Conservation (phyloP, 2,113 vertebrate species). For the Pterocles orientalis region DNA sequence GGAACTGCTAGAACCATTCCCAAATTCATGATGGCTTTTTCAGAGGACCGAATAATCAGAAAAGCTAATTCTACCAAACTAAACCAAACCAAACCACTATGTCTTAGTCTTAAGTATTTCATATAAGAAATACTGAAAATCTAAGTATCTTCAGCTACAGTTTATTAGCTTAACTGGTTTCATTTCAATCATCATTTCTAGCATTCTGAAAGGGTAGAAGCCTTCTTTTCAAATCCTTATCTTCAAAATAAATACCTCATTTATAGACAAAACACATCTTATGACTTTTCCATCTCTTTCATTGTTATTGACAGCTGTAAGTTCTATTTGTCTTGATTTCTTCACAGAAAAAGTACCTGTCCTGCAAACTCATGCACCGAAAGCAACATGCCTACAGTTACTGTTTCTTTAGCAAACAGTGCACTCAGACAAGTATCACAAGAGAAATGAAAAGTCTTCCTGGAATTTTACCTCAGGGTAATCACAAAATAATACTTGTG, state of each 20-base stretch:
- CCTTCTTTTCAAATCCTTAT: neutral
- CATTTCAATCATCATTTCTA: neutral
- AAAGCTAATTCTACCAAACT: neutral
- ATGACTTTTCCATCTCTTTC: neutral
- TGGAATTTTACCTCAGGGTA: neutral
- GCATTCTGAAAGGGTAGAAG: neutral
- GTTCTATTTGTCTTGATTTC: neutral
- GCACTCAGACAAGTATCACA: neutral
- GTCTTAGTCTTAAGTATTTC: neutral
- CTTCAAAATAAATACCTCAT: neutral
- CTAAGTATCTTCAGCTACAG: neutral
- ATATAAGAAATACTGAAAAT: neutral
- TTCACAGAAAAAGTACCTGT: neutral
- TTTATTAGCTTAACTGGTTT: rapidly evolving
- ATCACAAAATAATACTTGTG: neutral
- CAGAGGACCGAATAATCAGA: neutral
- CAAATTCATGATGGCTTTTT: neutral
- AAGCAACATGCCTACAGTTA: neutral
- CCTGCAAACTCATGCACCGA: neutral
- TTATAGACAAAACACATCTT: neutral
- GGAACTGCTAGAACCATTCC: neutral
- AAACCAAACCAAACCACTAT: neutral
- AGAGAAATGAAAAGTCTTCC: neutral
- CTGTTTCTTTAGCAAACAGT: neutral
- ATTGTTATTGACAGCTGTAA: neutral